Percentiles rank a stretch among this genome's conserved stretches.
Conservation (phyloP, 2,113 vertebrate species). For the Antechinus stuartii region DNA sequence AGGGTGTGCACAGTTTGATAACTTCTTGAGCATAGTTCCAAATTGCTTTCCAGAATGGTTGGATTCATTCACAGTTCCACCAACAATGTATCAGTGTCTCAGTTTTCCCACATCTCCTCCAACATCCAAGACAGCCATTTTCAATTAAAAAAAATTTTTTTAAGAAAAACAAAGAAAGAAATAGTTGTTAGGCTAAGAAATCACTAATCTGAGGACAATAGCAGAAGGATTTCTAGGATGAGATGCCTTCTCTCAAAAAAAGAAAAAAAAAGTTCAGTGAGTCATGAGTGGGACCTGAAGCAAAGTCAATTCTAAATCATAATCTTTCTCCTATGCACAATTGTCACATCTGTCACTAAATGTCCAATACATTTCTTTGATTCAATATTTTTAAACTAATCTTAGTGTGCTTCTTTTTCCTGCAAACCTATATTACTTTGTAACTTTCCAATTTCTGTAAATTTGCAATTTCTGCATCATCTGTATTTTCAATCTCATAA, state of each 20-base stretch:
- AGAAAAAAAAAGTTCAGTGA: background rate
- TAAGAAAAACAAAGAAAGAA: background rate
- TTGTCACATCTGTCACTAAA: background rate
- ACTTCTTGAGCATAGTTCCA: no score
- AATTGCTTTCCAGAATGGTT: no score
- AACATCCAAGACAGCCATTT: no score
- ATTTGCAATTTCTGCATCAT: background rate
- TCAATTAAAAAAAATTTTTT: no score
- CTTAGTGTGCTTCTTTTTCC: background rate
- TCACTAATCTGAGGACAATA: background rate
- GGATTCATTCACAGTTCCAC: no score
- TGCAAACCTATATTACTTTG: background rate
- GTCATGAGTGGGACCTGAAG: background rate
- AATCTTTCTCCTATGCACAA: background rate
- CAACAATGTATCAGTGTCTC: no score
- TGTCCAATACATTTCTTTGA: background rate
- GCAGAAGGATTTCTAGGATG: background rate
- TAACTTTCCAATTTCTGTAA: background rate
- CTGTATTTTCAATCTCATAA: background rate
- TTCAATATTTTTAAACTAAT: background rate
- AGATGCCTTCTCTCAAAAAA: background rate
- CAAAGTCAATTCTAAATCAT: background rate
- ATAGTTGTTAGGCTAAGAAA: background rate
- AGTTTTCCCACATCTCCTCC: no score
- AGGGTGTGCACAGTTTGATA: no score